Conservation (phyloP, 92 coral and sea anemone species). For the Phenganax stokvisi region DNA sequence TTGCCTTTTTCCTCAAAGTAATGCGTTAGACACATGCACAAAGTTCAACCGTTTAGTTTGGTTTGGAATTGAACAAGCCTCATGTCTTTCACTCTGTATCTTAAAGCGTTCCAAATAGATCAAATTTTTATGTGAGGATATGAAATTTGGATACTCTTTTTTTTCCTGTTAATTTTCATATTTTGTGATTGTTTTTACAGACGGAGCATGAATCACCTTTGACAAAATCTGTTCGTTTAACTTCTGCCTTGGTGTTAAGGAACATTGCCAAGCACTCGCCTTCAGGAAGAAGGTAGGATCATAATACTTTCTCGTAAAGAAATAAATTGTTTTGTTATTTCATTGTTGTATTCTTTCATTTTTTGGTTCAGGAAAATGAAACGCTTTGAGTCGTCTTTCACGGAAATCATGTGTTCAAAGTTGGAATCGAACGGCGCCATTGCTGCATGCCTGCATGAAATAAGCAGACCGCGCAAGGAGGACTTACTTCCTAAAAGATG, state of each 20-base stretch:
- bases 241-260: slow-evolving; percentile 88
- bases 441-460: slow-evolving; percentile 36
- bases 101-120: too few species aligned
- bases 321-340: not conserved
- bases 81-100: too few species aligned
- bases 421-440: slow-evolving; percentile 34
- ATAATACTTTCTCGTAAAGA: not conserved
- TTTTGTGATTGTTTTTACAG: slow-evolving; percentile 42
- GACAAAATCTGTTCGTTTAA: slow-evolving; percentile 86
- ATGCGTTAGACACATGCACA: too few species aligned
- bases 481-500: slow-evolving; percentile 2
- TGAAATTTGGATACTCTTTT: not conserved
- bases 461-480: slow-evolving; percentile 28
- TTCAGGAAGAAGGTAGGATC: slow-evolving; percentile 78
- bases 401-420: slow-evolving; percentile 35
- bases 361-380: slow-evolving; percentile 17
- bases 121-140: not conserved
- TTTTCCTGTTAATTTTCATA: not conserved
- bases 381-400: slow-evolving; percentile 36
- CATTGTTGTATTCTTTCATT: not conserved
- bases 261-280: slow-evolving; percentile 92
- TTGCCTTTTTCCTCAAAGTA: too few species aligned
- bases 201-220: slow-evolving; percentile 92
- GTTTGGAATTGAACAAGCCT: not conserved
- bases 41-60: not conserved